Percentiles rank a stretch among this genome's conserved stretches.
These are phyloP conservation scores for Drosophila teissieri DNA, from an alignment of 1,140 invertebrate genomes.

Conservation along the genomic window DNA sequence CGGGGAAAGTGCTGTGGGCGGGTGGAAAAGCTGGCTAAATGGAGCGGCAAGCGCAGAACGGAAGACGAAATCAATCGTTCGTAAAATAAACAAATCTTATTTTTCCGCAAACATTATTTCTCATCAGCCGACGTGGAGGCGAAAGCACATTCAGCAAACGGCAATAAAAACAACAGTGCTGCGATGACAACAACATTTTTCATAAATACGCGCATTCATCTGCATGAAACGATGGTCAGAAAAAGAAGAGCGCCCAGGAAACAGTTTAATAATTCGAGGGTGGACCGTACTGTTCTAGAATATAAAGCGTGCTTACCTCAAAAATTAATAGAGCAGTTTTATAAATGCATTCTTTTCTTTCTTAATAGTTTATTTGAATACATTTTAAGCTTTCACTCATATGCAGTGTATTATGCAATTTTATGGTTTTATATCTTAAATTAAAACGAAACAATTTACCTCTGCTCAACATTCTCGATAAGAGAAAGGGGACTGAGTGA, in stretches of 20 bases:
- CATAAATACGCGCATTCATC: slow-evolving; percentile 81
- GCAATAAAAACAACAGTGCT: slow-evolving; percentile 49
- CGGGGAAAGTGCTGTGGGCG: not conserved
- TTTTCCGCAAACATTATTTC: slow-evolving; percentile 83
- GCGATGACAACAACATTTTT: slow-evolving; percentile 78
- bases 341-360: not conserved
- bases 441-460: not conserved
- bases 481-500: too few relatives aligned
- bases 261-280: slow-evolving; percentile 16
- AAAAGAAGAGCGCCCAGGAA: slow-evolving; percentile 13
- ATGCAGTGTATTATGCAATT: too few relatives aligned
- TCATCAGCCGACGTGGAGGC: slow-evolving; percentile 56
- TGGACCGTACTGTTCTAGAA: not conserved
- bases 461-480: too few relatives aligned
- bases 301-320: not conserved
- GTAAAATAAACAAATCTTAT: slow-evolving; percentile 84
- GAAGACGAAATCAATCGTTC: slow-evolving; percentile 74
- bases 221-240: slow-evolving; percentile 66
- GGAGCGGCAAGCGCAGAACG: slow-evolving; percentile 12
- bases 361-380: too few relatives aligned
- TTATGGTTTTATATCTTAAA: too few relatives aligned
- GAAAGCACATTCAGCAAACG: slow-evolving; percentile 46
- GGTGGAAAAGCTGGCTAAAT: slow-evolving; percentile 1
- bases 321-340: not conserved
- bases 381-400: too few relatives aligned